These are phyloP conservation scores for Macrosiphum euphorbiae DNA, from an alignment of 2,888 invertebrate genomes.

Conservation along the genomic window DNA sequence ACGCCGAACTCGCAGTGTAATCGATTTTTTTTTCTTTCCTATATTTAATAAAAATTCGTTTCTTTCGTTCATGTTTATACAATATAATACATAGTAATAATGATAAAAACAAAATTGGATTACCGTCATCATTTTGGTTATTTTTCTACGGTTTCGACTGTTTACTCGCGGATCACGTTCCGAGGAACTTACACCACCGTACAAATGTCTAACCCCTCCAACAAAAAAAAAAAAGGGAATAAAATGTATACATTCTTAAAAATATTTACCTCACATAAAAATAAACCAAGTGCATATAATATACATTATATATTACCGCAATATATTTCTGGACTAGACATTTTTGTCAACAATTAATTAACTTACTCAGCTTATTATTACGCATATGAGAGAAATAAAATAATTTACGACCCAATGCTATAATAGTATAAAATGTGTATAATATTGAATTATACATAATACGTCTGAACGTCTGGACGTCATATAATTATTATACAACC, in stretches of 20 bases:
- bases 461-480: not conserved
- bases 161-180: not conserved
- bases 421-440: not conserved
- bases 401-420: not conserved
- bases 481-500: not conserved
- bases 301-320: no score
- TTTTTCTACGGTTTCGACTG: not conserved
- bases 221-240: not conserved
- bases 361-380: not conserved
- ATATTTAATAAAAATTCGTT: not conserved
- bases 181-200: not conserved
- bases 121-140: not conserved
- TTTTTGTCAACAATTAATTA: not conserved
- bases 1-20: not conserved
- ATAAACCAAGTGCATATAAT: not conserved
- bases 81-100: not conserved
- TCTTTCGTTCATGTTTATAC: not conserved
- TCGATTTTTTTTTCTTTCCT: constrained; percentile 21
- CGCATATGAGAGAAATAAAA: not conserved
- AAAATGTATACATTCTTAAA: not conserved
- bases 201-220: not conserved
- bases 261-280: not conserved
- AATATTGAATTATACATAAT: not conserved
- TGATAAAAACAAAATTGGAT: not conserved
- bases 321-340: not conserved